A percentile compares a stretch with the other conserved stretches of the same genome.
Conservation (phyloP, 2,113 vertebrate genomes). For the Myrmecophaga tridactyla region DNA sequence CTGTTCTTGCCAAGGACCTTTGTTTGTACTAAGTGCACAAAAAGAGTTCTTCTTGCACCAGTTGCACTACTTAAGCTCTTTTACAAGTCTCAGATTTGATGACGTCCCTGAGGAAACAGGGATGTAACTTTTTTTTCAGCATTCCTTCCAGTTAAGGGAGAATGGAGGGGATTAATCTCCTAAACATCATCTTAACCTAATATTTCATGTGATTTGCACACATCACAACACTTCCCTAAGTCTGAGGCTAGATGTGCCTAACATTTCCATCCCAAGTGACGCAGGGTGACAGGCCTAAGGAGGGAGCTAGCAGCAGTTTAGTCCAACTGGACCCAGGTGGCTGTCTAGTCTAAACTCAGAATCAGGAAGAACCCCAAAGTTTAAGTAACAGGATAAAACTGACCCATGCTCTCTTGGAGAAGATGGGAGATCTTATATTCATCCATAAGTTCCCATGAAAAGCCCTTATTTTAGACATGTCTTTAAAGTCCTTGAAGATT, state of each 20-base stretch:
- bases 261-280: not conserved
- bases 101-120: constrained; percentile 49
- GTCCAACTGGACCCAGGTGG: not conserved
- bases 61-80: constrained; percentile 60
- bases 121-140: constrained; percentile 56
- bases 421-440: not conserved
- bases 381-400: not conserved
- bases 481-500: not conserved
- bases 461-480: not conserved
- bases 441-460: not conserved
- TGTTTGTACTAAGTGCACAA: constrained; percentile 76
- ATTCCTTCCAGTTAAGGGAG: constrained; percentile 65
- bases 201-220: not conserved
- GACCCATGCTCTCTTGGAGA: not conserved
- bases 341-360: not conserved
- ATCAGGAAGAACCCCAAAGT: not conserved
- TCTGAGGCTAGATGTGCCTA: not conserved
- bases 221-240: not conserved
- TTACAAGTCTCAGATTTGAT: constrained; percentile 68
- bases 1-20: constrained; percentile 65
- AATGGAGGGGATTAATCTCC: constrained; percentile 56
- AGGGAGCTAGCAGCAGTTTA: not conserved
- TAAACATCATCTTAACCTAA: constrained; percentile 28
- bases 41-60: constrained; percentile 70
- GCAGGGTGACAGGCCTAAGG: not conserved